A percentile compares a stretch with the other conserved stretches of the same genome.
These are phyloP conservation scores for Cerceris ruficornis DNA, from an alignment of 2,888 invertebrate genomes.

Conservation along the genomic window DNA sequence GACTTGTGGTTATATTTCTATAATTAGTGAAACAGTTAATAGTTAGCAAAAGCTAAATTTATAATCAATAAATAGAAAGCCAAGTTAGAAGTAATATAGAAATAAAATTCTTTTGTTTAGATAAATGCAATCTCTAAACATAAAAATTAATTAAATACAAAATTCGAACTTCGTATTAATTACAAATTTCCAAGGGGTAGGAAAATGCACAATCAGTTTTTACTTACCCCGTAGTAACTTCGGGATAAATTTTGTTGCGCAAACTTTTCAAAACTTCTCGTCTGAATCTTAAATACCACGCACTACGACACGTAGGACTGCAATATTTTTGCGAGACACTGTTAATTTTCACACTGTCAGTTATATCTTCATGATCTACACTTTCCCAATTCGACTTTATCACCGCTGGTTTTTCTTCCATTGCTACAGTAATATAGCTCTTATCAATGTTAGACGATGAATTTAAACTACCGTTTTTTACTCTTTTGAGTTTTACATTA, in stretches of 20 bases:
- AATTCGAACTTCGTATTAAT: not conserved
- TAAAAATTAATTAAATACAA: no score
- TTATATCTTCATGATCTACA: conserved; percentile 35
- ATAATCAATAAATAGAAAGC: not conserved
- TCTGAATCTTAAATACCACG: conserved; percentile 68
- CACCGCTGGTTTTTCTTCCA: conserved; percentile 27
- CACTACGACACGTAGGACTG: conserved; percentile 34
- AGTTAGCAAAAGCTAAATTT: not conserved
- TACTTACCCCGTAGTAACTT: conserved; percentile 63
- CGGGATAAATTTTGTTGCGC: conserved; percentile 66
- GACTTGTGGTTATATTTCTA: no score
- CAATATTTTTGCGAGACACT: conserved; percentile 45
- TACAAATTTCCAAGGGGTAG: not conserved
- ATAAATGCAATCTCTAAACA: no score
- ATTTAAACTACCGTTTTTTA: conserved; percentile 13
- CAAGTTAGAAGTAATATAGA: no score
- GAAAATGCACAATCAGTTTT: not conserved
- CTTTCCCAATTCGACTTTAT: conserved; percentile 22
- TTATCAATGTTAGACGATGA: conserved; percentile 4
- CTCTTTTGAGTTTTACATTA: not conserved
- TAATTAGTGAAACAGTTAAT: not conserved
- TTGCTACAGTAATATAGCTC: conserved; percentile 24
- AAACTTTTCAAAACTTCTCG: conserved; percentile 65
- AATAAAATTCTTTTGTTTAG: no score
- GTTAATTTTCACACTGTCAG: conserved; percentile 38